phyloP scores from a whole-genome alignment of 1,140 invertebrate species.

The Drosophila hydei region DNA sequence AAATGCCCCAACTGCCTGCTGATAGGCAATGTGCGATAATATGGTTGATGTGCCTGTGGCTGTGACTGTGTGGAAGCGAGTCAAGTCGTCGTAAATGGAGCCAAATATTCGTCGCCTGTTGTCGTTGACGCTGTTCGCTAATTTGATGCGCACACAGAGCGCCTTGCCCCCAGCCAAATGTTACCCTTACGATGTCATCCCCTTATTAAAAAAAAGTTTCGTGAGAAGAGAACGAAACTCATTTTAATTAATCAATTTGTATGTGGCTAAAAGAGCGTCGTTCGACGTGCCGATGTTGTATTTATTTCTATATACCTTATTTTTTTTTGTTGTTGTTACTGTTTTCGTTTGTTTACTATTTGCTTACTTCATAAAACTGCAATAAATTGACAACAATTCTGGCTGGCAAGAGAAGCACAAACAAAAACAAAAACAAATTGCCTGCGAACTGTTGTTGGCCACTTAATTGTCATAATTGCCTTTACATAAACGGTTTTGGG shows the following conservation, averaged over 20 bases:
- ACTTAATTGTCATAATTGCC: conserved; percentile 44
- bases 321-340: conserved; percentile 22
- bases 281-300: conserved; percentile 43
- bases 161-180: not conserved
- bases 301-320: conserved; percentile 3
- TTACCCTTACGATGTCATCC: conserved; percentile 7
- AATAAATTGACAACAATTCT: conserved; percentile 51
- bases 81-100: conserved; percentile 2
- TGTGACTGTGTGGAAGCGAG: not conserved
- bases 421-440: conserved; percentile 12
- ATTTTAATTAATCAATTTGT: conserved; percentile 76
- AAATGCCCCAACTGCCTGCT: conserved; percentile 4
- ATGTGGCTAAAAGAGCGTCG: conserved; percentile 44
- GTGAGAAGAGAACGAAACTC: conserved; percentile 29
- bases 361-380: conserved; percentile 44
- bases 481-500: conserved; percentile 27
- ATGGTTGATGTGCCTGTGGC: not conserved
- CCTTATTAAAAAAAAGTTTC: conserved; percentile 32
- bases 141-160: conserved; percentile 34
- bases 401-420: conserved; percentile 5
- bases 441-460: conserved; percentile 21
- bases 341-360: conserved; percentile 37
- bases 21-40: conserved; percentile 1
- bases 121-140: conserved; percentile 13
- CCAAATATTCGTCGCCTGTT: conserved; percentile 6